phyloP scores from a whole-genome alignment of 2,888 invertebrate species.

The Leucoma salicis region DNA sequence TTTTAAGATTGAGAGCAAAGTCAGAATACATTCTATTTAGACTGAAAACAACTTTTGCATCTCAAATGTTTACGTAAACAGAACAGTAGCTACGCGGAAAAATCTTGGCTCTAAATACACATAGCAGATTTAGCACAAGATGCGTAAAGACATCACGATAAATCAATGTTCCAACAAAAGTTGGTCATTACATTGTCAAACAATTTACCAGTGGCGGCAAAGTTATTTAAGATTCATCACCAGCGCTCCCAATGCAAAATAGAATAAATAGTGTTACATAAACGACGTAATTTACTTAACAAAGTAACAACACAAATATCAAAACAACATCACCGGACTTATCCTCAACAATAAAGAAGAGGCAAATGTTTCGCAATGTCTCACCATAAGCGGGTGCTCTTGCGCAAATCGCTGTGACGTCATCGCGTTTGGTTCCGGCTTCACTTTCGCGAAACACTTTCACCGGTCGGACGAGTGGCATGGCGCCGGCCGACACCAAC shows the following conservation, averaged over 20 bases:
- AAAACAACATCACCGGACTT: conserved; percentile 42
- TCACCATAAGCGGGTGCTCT: conserved; percentile 55
- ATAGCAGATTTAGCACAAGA: neutral
- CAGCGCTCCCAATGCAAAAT: conserved; percentile 22
- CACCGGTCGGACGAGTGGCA: conserved; percentile 55
- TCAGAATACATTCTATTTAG: neutral
- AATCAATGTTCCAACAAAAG: conserved; percentile 22
- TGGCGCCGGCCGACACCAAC: conserved; percentile 46
- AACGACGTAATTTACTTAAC: conserved; percentile 33
- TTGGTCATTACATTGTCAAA: conserved; percentile 8
- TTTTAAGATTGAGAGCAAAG: neutral
- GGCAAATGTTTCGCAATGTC: conserved; percentile 72
- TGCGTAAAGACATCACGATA: conserved; percentile 14
- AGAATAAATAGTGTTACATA: conserved; percentile 35
- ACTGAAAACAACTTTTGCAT: neutral
- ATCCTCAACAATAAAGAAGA: conserved; percentile 51
- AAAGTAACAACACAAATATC: conserved; percentile 38
- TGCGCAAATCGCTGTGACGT: conserved; percentile 77
- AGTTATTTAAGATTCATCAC: conserved; percentile 29
- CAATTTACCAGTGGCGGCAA: conserved; percentile 14
- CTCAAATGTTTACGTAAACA: neutral
- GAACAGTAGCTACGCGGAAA: neutral
- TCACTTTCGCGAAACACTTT: conserved; percentile 81
- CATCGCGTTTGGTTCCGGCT: conserved; percentile 72
- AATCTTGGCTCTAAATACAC: neutral